Base-by-base conservation (phyloP, 1,140 invertebrate genomes). In the Diuraphis noxia region DNA sequence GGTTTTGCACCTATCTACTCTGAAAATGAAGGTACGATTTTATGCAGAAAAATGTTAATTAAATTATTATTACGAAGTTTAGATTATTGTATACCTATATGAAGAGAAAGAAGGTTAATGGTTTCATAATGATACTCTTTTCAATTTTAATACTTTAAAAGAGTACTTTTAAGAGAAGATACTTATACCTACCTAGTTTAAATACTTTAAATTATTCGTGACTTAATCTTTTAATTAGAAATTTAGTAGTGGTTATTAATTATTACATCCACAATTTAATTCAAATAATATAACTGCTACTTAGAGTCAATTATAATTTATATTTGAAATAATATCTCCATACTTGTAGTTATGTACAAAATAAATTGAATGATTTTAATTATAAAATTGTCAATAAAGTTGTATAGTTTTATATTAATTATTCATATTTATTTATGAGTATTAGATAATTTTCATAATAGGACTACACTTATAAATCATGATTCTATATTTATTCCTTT, bases 11-110 rank as follows among this genome's bases (percentile, higher is more conserved):
- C 0, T n/a, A 72, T 5, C 13, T 72, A 72, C 4, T 72, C 19
- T 72, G 5, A n/a, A 72, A 72, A 72, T 34, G 1, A 72, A 46
- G 9, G 13, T n/a, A 72, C 30, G 34, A 72, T 72, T n/a, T n/a
- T n/a, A 72, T 4, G 30, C 30, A 2, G n/a, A 63, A 30, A 56
- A 63, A 63, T 7, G 30, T 30, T 30, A n/a, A 63, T 63, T 63
- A 63, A n/a, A 63, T 63, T 63, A 63, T 63, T 63, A 63, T 63
- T 63, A 63, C 56, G n/a, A n/a, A n/a, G 56, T 72, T 72, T 72
- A 72, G 56, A 72, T n/a, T n/a, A 72, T 72, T 72, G 30, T 72
- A n/a, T n/a, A n/a, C n/a, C n/a, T n/a, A n/a, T n/a, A n/a, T 17
- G 13, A 5, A 72, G 4, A 72, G 4, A 72, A 72, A n/a, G 13